Evolutionary conservation across 2,797 vertebrate species (phyloP).

Genomic region (Corythornis leucogaster): DNA sequence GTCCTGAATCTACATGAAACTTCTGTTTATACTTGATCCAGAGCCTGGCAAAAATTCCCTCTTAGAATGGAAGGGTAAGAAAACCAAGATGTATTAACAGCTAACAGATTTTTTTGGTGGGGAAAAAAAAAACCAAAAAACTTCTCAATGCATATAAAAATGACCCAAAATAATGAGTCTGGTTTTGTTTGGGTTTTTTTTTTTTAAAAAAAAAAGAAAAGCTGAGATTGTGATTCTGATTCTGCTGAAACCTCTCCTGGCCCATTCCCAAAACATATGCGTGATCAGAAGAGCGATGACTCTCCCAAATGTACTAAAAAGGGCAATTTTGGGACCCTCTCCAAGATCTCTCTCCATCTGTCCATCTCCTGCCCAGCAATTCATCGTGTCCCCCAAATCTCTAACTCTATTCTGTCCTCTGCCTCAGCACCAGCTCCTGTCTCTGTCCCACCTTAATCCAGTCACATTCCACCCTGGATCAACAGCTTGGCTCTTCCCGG

Average conservation of each 20-base stretch:
- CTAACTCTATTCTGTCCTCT: neutral
- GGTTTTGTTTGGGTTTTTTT: neutral
- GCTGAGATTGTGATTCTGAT: constrained; percentile 27
- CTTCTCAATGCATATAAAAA: neutral
- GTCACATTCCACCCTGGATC: neutral
- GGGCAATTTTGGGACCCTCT: constrained; percentile 47
- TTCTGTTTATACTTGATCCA: neutral
- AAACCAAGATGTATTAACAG: constrained; percentile 20
- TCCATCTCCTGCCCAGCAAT: constrained; percentile 33
- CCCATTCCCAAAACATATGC: constrained; percentile 35
- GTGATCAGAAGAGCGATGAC: neutral
- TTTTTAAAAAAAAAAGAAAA: neutral
- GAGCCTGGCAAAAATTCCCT: neutral
- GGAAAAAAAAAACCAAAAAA: no score
- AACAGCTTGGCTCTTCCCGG: neutral
- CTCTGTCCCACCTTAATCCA: neutral
- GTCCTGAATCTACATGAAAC: neutral
- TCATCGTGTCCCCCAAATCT: neutral
- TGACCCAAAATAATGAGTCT: neutral
- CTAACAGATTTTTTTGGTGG: neutral
- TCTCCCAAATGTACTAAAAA: constrained; percentile 40
- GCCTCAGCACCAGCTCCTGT: accelerated
- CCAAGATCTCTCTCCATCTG: constrained; percentile 58
- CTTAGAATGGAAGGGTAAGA: neutral
- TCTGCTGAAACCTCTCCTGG: constrained; percentile 32